These are phyloP conservation scores for Tenthredo mesomela DNA, from an alignment of 2,888 invertebrate genomes.

Conservation along the genomic window DNA sequence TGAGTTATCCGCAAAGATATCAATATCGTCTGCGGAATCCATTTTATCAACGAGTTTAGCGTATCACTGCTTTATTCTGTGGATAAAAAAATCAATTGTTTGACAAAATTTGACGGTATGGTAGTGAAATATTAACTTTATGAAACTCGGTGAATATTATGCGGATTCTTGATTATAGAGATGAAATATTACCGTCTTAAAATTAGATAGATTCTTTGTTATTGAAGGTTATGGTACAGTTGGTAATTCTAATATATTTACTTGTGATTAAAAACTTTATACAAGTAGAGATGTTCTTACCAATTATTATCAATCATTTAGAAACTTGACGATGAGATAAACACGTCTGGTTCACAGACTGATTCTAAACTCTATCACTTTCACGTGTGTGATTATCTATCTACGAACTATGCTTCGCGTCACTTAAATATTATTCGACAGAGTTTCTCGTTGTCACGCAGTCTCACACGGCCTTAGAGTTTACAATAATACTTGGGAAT, in stretches of 20 bases:
- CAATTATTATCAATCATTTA: background rate
- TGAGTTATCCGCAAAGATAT: slow-evolving; percentile 43
- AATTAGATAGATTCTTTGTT: background rate
- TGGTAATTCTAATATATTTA: background rate
- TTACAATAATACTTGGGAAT: background rate
- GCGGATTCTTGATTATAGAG: background rate
- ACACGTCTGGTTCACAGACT: background rate
- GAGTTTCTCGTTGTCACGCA: background rate
- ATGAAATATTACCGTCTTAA: background rate
- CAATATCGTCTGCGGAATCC: slow-evolving; percentile 5
- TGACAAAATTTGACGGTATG: background rate
- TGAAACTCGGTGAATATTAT: background rate
- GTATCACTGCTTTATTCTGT: background rate
- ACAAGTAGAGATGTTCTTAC: background rate
- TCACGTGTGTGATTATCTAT: background rate
- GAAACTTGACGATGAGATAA: background rate
- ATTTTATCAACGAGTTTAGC: background rate
- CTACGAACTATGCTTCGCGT: background rate
- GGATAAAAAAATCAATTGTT: background rate
- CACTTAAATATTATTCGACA: background rate
- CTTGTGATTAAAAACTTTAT: background rate
- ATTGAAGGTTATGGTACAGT: background rate
- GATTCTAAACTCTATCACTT: background rate
- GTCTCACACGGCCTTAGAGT: background rate
- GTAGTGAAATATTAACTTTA: background rate